Base-by-base conservation (phyloP, 2,888 invertebrate genomes). In the Agrypnus murinus region DNA sequence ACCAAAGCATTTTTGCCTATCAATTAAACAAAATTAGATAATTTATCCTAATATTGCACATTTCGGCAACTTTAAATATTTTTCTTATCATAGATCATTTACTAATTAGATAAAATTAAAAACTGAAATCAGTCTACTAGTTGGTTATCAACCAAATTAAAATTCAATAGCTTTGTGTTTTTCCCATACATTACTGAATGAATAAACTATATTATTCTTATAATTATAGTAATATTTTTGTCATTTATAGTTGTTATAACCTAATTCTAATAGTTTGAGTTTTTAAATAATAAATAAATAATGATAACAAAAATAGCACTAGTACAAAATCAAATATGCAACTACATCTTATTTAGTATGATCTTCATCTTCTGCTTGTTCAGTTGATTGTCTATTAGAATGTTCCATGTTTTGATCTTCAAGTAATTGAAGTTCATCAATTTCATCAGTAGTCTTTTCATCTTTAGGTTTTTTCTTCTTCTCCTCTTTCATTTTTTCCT, bases 401-500 rank as follows among this genome's bases (percentile, higher is more conserved):
- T 32, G 53, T 60, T 57, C 62, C n/a, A 46, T 71, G 31, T 48
- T 75, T 60, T 70, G 60, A 14, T 64, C 65, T 71, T 71, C 65
- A n/a, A 71, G 55, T 17, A 73, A 46, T 64, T 71, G 71, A 31
- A 77, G 67, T 36, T 78, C 75, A 43, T 79, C 77, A n/a, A n/a
- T n/a, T 6, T 75, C 76, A 40, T 78, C 77, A 65, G 79, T 62
- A 53, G 58, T 77, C 25, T 75, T 74, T 2, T 74, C 65, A 6
- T 68, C 66, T 6, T 25, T 12, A 64, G 81, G 79, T 76, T 87
- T 86, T 77, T 88, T 90, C 75, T 91, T 90, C 76, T 93, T 92
- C 77, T 90, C 88, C 80, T 91, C 90, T 68, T 89, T 90, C 86
- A 93, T 90, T 85, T 94, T 92, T 75, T 93, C 93, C 84, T 95